Base-by-base conservation (phyloP, 2,113 vertebrate genomes). In the Boulengeromyrus knoepffleri region DNA sequence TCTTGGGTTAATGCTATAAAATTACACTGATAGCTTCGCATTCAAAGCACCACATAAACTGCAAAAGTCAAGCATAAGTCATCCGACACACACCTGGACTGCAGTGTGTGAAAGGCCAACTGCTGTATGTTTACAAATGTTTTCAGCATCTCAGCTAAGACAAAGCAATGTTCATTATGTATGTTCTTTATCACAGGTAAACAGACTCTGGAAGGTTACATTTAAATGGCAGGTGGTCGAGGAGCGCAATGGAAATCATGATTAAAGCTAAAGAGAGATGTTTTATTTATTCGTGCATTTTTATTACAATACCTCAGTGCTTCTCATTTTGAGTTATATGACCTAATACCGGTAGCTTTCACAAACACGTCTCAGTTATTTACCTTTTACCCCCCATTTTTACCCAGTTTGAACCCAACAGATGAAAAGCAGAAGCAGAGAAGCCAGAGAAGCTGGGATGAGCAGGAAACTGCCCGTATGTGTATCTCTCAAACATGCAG, bases 251-350 rank as follows among this genome's bases (percentile, higher is more conserved):
- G 13, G 17, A 87, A 52, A 42, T 17, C 36, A 42, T 19, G 36
- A 42, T 80, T 80, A 39, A 80, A 17, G 24, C 49, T 87, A 87
- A 86, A 46, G 46, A 50, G 84, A 83, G 21, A 21, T 39, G 5
- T 84, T 85, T 85, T 85, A 85, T 85, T 47, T 85, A n/a, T 85
- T 47, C n/a, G 3, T 70, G 62, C n/a, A 70, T 70, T 70, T 85
- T 85, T 27, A n/a, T 85, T 85, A n/a, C 4, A 42, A 80, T 80
- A 80, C 74, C 2, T 80, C 39, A 19, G 31, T 80, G 74, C 36
- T 36, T 36, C 4, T 39, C 36, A 80, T 86, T 31, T 50, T 49
- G 84, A 24, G 19, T 13, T 86, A 80, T 49, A 15, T 24, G 24
- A 17, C 24, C 24, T 47, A 86, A 86, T 31, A 5, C 15, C 13